Base-by-base conservation (phyloP, 2,113 vertebrate genomes). In the Stegostoma tigrinum region DNA sequence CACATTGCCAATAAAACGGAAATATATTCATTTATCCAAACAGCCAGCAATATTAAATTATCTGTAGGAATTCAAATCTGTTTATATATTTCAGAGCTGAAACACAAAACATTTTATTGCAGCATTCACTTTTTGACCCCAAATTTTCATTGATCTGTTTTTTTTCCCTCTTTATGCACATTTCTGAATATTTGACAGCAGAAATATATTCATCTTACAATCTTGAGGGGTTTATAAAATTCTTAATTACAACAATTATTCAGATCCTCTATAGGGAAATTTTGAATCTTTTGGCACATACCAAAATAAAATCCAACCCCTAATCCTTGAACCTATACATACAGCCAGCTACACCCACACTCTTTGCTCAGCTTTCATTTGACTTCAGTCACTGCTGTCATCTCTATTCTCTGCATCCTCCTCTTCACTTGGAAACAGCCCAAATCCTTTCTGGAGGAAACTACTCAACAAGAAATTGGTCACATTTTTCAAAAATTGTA, bases 171-270 rank as follows among this genome's bases (percentile, higher is more conserved):
- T 68, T 55, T 90, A 2, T 61, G 87, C 61, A 30, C 66, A 1
- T 94, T 94, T 68, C 23, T 68, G 12, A 67, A 68, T 94, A 19
- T 94, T 38, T 94, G 91, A 66, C 64, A 68, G 64, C 64, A 94
- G 64, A 94, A 38, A 19, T 94, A 94, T 70, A 68, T 94, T 68
- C 91, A 45, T 67, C 64, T 38, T 94, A n/a, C 19, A 23, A 68
- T 94, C 61, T 42, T 42, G 67, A 52, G 48, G 55, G n/a, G 19
- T 68, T 68, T 94, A 45, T 70, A 70, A 94, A 45, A 94, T 38
- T 38, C 66, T 94, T 94, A 94, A 94, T 94, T 68, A 94, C 45
- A 94, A 64, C 91, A 94, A 94, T 94, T 94, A 94, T 94, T 94
- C 91, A 67, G 91, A 70, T 94, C n/a, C 91, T 38, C 91, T 42